These are phyloP conservation scores for Halocynthia roretzi DNA, from an alignment of 23 tunicate species.

Conservation along the genomic window DNA sequence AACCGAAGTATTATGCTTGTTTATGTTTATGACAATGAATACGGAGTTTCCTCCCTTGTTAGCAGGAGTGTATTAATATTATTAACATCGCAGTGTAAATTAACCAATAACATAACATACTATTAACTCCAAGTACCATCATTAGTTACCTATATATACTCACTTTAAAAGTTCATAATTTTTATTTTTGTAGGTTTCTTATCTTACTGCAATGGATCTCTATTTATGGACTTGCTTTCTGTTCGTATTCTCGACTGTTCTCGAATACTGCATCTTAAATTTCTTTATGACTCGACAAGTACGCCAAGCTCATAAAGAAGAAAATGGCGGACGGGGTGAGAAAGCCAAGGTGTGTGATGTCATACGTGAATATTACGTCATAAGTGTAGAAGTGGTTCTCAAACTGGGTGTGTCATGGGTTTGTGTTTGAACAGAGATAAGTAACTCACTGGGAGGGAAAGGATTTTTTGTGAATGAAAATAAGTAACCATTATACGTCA, in stretches of 20 bases:
- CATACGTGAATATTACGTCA: neutral
- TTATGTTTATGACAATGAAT: no score
- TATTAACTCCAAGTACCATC: no score
- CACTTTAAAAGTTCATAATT: neutral
- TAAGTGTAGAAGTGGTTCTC: no score
- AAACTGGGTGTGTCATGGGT: no score
- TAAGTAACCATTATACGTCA: no score
- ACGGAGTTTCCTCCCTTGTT: constrained; percentile 3
- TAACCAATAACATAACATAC: no score
- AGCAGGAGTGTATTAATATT: neutral
- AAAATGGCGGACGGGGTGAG: neutral
- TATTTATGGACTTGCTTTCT: constrained; percentile 85
- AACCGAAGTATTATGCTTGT: no score
- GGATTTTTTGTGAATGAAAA: no score
- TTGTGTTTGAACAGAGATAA: no score
- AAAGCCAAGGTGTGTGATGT: constrained; percentile 1
- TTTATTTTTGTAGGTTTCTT: constrained; percentile 48
- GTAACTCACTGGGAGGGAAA: no score
- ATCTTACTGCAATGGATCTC: constrained; percentile 86
- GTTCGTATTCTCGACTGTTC: constrained; percentile 80
- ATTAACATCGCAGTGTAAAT: no score
- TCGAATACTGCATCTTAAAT: constrained; percentile 81
- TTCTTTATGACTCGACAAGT: constrained; percentile 21
- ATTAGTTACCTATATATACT: no score
- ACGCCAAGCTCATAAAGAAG: constrained; percentile 21